phyloP scores from a whole-genome alignment of 2,888 invertebrate genomes.

The Leptura quadrifasciata region DNA sequence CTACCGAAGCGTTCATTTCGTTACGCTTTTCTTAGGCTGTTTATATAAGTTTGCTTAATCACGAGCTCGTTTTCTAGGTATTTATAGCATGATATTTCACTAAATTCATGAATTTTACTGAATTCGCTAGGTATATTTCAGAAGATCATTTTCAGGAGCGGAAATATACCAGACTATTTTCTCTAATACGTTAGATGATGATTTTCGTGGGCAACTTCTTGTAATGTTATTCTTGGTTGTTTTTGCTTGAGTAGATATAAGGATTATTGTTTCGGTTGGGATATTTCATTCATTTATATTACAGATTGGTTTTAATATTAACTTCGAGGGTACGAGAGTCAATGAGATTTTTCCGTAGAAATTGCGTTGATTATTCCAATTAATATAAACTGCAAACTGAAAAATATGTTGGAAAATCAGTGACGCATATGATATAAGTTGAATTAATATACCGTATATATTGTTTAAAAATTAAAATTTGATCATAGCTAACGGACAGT shows the following conservation, averaged over 20 bases:
- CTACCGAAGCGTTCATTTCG: constrained; percentile 72
- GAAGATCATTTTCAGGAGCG: constrained; percentile 47
- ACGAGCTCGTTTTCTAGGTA: constrained; percentile 67
- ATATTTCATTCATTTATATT: constrained; percentile 38
- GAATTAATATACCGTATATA: no score
- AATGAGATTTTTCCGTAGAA: background rate
- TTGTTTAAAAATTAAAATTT: no score
- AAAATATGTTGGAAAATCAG: no score
- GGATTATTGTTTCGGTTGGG: constrained; percentile 48
- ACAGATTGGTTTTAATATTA: background rate
- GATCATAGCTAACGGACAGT: no score
- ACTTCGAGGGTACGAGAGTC: background rate
- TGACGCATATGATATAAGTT: no score
- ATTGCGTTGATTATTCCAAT: no score
- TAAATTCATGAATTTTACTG: constrained; percentile 51
- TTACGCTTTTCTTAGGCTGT: constrained; percentile 69
- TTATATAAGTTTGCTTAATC: constrained; percentile 71
- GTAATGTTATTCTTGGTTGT: constrained; percentile 37
- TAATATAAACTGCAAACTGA: no score
- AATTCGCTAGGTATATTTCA: constrained; percentile 45
- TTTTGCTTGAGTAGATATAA: constrained; percentile 45
- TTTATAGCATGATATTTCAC: constrained; percentile 65
- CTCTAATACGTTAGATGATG: constrained; percentile 51
- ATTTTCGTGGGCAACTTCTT: constrained; percentile 51
- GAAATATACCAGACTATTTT: constrained; percentile 45